These are phyloP conservation scores for Petrocephalus sullivani DNA, from an alignment of 2,797 vertebrate genomes.

Conservation along the genomic window DNA sequence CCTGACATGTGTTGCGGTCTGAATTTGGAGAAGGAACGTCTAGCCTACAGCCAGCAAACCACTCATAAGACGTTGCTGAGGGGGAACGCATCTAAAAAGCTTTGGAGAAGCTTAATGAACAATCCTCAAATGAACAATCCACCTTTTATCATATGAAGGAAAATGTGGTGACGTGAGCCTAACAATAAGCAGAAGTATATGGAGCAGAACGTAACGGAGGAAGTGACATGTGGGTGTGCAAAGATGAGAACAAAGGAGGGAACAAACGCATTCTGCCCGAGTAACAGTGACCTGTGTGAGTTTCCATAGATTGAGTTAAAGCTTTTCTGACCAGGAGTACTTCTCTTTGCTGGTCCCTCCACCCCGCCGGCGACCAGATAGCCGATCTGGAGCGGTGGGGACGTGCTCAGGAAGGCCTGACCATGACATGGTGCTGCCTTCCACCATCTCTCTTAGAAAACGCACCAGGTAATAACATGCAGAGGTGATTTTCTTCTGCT, in stretches of 20 bases:
- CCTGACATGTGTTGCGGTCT: not conserved
- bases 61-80: not conserved
- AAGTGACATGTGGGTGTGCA: not conserved
- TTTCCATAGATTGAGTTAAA: slow-evolving; percentile 6
- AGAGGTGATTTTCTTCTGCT: slow-evolving; percentile 47
- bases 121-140: not conserved
- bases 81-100: not conserved
- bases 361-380: no score
- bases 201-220: not conserved
- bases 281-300: not conserved
- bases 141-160: not conserved
- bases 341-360: not conserved
- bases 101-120: not conserved
- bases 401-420: not conserved
- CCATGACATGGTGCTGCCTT: not conserved
- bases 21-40: not conserved
- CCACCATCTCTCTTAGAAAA: slow-evolving; percentile 57
- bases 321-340: slow-evolving; percentile 9
- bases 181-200: not conserved
- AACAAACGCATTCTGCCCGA: not conserved
- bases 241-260: not conserved
- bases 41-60: not conserved
- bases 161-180: not conserved
- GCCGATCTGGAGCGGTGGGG: not conserved
- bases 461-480: slow-evolving; percentile 27